These are phyloP conservation scores for Chitala chitala DNA, from an alignment of 2,113 vertebrate species.

Conservation along the genomic window DNA sequence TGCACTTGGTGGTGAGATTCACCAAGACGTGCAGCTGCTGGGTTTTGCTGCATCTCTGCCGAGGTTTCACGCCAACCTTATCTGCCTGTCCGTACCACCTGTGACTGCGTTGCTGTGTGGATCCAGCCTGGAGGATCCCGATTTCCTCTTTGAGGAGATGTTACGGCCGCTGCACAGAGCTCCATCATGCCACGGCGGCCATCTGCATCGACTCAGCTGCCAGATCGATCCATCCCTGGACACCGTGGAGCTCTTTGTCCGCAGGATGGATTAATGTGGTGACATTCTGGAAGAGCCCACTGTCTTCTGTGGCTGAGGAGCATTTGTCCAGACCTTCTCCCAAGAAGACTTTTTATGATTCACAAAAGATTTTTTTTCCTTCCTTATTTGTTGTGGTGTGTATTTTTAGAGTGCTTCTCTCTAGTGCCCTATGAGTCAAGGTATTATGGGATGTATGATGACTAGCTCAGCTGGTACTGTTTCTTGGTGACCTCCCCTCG, in stretches of 20 bases:
- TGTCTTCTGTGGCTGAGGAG: background rate
- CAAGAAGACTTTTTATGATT: conserved; percentile 10
- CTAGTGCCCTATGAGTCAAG: background rate
- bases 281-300: background rate
- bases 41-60: background rate
- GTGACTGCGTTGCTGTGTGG: conserved; percentile 2
- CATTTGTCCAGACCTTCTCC: background rate
- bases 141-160: conserved; percentile 14
- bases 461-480: conserved; percentile 14
- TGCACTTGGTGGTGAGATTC: background rate
- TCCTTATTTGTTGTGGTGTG: background rate
- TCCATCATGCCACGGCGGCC: background rate
- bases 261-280: background rate
- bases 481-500: background rate
- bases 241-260: background rate
- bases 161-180: background rate
- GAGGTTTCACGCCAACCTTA: background rate
- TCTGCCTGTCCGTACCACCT: background rate
- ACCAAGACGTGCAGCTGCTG: background rate
- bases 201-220: background rate
- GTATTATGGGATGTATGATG: conserved; percentile 11
- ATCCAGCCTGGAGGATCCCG: background rate
- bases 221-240: background rate
- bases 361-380: background rate
- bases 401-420: conserved; percentile 8